These are phyloP conservation scores for Micromesistius poutassou DNA, from an alignment of 2,797 vertebrate genomes.

Conservation along the genomic window DNA sequence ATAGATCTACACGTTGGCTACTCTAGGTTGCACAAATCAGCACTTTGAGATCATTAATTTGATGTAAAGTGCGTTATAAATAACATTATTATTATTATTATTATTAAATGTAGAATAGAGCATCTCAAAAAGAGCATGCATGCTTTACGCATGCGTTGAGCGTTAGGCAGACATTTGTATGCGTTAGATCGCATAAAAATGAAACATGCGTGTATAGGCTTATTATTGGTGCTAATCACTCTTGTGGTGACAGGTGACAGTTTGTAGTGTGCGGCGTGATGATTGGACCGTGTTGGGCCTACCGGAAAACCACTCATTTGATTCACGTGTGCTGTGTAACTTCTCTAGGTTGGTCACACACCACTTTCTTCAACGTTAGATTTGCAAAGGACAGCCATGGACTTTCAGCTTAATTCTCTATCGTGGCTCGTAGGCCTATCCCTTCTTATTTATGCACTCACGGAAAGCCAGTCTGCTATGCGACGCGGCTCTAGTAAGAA, in stretches of 20 bases:
- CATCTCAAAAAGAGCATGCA: no score
- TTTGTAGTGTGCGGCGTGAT: neutral
- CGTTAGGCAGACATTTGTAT: no score
- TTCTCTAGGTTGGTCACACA: neutral
- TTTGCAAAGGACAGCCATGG: slow-evolving; percentile 36
- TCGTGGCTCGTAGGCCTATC: slow-evolving; percentile 25
- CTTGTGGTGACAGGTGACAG: neutral
- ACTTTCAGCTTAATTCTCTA: neutral
- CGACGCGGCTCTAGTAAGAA: neutral
- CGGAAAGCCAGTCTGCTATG: slow-evolving; percentile 9
- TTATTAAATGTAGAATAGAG: no score
- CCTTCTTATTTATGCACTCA: slow-evolving; percentile 3
- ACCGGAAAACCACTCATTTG: neutral
- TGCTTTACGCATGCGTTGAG: no score
- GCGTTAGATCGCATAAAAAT: no score
- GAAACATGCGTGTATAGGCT: no score
- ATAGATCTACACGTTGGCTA: no score
- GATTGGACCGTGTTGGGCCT: neutral
- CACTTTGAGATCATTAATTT: no score
- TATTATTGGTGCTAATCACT: neutral
- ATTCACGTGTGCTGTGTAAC: slow-evolving; percentile 23
- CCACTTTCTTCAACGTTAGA: neutral
- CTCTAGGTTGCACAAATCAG: no score
- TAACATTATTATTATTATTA: no score
- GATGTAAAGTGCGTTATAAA: no score